Base-by-base conservation (phyloP, 2,797 vertebrate species). In the Scomberomorus guttatus region DNA sequence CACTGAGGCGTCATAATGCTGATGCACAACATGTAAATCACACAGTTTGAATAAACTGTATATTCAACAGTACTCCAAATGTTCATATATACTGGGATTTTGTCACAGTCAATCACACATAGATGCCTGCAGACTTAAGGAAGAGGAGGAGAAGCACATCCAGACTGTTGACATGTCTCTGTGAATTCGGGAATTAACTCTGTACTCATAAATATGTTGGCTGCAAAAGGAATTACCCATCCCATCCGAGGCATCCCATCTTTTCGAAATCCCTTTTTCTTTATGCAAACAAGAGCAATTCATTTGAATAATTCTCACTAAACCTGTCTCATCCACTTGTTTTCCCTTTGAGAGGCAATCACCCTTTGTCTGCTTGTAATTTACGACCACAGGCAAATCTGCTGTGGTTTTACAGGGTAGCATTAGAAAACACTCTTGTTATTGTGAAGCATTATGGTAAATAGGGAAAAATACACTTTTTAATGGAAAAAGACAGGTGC, bases 401-500 rank as follows among this genome's bases (percentile, higher is more conserved):
- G 70, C 79, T 2, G 69, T 44, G 66, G 55, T 79, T 87, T 85
- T 87, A 83, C 73, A 70, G 80, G 62, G 67, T 50, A 72, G 68
- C 85, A 91, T 93, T 94, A 88, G 90, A 93, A 86, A 82, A 87
- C 74, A 79, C 9, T 72, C 92, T 52, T 88, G 90, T 72, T 93
- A 82, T 90, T 82, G 73, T 87, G 85, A 81, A 72, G 72, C 84
- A 66, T 79, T 76, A 77, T 84, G 92, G 92, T 90, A 91, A 89
- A 91, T 66, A 64, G 86, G 69, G 87, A 85, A 92, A 91, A 95
- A 95, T 87, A 55, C 18, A 44, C 89, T 74, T 90, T 92, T 82
- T 93, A 94, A 95, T 94, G 89, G 89, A 82, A 91, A 84, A 82
- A 81, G 91, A 94, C 92, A 93, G 86, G 77, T 76, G 82, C 69